Percentiles rank a stretch among this genome's conserved stretches.
Conservation (phyloP, 2,888 invertebrate species). For the Amphipyra tragopoginis region DNA sequence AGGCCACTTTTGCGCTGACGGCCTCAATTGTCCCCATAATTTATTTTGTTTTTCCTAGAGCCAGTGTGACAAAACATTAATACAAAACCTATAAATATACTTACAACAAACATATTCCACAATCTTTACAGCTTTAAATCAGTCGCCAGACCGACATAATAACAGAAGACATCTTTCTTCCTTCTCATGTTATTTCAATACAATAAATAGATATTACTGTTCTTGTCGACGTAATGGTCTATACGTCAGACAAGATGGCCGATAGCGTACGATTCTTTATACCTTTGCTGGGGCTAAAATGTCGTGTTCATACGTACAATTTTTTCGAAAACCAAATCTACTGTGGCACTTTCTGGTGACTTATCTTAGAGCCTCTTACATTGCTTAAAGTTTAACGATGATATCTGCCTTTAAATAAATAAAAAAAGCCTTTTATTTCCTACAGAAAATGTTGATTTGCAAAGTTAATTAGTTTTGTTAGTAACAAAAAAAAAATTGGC, state of each 20-base stretch:
- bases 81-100: background rate
- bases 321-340: background rate
- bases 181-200: constrained; percentile 45
- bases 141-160: constrained; percentile 25
- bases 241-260: constrained; percentile 14
- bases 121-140: constrained; percentile 36
- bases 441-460: no score
- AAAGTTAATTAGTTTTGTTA: no score
- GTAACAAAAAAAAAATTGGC: no score
- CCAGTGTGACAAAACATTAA: background rate
- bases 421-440: no score
- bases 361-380: no score
- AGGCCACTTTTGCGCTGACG: no score
- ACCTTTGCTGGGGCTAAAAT: background rate
- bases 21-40: no score
- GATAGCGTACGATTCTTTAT: constrained; percentile 8
- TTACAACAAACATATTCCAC: constrained; percentile 22
- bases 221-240: constrained; percentile 20
- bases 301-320: background rate
- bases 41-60: no score
- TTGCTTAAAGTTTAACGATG: no score
- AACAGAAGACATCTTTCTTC: constrained; percentile 23
- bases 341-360: no score
- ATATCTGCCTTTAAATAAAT: no score
- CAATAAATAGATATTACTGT: constrained; percentile 40